Percentiles rank a stretch among this genome's conserved stretches.
phyloP scores from a whole-genome alignment of 2,888 invertebrate genomes.

The Cosmorhoe ocellata region DNA sequence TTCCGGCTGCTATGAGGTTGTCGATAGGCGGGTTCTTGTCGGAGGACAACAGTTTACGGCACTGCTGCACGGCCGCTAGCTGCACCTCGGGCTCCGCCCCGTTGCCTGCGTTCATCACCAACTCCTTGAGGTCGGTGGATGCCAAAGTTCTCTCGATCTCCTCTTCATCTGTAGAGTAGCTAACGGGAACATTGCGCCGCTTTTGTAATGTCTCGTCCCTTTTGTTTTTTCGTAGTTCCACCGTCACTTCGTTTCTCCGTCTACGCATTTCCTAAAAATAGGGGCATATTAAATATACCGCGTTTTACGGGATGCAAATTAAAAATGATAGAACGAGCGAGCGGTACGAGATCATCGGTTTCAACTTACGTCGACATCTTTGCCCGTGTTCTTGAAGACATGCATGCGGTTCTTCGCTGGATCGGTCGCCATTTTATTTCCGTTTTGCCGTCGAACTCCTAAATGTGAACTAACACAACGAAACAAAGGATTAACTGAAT shows the following conservation, averaged over 20 bases:
- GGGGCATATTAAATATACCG: slow-evolving; percentile 4
- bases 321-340: neutral
- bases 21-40: slow-evolving; percentile 99
- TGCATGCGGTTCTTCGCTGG: slow-evolving; percentile 93
- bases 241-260: slow-evolving; percentile 97
- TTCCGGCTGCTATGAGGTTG: slow-evolving; percentile 95
- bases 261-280: slow-evolving; percentile 95
- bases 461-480: slow-evolving; percentile 68
- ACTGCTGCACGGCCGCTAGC: slow-evolving; percentile 95
- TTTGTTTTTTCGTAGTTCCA: slow-evolving; percentile 98
- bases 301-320: slow-evolving; percentile 1
- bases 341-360: neutral
- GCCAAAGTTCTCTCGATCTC: slow-evolving; percentile 87
- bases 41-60: slow-evolving; percentile 96
- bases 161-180: slow-evolving; percentile 92
- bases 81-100: slow-evolving; percentile 90
- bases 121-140: slow-evolving; percentile 88
- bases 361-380: slow-evolving; percentile 98
- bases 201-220: slow-evolving; percentile 98
- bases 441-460: slow-evolving; percentile 61
- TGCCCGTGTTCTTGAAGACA: slow-evolving; percentile 99
- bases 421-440: slow-evolving; percentile 89
- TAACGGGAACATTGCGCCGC: slow-evolving; percentile 95
- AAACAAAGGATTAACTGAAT: slow-evolving; percentile 74
- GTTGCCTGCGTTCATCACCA: slow-evolving; percentile 93